These are phyloP conservation scores for Teinopalpus imperialis DNA, from an alignment of 2,888 invertebrate genomes.

Conservation along the genomic window DNA sequence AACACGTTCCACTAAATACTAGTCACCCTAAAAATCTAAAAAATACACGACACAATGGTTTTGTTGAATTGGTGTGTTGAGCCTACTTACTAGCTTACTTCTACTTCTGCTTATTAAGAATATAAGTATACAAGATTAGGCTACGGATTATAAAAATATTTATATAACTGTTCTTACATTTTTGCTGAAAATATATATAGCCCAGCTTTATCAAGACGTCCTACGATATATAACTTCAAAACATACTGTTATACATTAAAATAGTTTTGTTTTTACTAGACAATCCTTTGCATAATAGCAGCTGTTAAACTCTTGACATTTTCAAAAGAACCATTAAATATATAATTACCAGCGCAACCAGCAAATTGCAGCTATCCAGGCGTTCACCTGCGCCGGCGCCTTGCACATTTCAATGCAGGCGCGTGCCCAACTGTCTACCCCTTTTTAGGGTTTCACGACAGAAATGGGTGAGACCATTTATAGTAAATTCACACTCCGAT, in stretches of 20 bases:
- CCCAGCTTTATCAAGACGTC: too few species aligned
- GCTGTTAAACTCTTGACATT: slow-evolving; percentile 2
- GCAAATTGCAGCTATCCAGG: slow-evolving; percentile 30
- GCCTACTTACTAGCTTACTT: too few species aligned
- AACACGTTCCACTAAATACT: too few species aligned
- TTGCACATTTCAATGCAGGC: slow-evolving; percentile 20
- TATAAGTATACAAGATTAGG: too few species aligned
- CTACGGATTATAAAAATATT: neutral
- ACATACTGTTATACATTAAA: too few species aligned
- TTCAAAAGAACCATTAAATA: slow-evolving; percentile 7
- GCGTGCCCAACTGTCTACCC: slow-evolving; percentile 17
- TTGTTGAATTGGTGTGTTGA: too few species aligned
- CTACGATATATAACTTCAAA: too few species aligned
- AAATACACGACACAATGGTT: too few species aligned
- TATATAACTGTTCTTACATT: neutral
- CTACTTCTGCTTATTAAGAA: too few species aligned
- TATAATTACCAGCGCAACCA: neutral
- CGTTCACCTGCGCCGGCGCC: slow-evolving; percentile 31
- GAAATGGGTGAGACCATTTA: slow-evolving; percentile 13
- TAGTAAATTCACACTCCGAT: neutral
- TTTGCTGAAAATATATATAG: too few species aligned
- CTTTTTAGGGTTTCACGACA: slow-evolving; percentile 7
- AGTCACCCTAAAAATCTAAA: too few species aligned
- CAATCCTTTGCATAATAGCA: neutral
- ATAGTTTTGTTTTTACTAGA: too few species aligned